These are phyloP conservation scores for Esox lucius DNA, from an alignment of 2,797 vertebrate genomes.

Conservation along the genomic window DNA sequence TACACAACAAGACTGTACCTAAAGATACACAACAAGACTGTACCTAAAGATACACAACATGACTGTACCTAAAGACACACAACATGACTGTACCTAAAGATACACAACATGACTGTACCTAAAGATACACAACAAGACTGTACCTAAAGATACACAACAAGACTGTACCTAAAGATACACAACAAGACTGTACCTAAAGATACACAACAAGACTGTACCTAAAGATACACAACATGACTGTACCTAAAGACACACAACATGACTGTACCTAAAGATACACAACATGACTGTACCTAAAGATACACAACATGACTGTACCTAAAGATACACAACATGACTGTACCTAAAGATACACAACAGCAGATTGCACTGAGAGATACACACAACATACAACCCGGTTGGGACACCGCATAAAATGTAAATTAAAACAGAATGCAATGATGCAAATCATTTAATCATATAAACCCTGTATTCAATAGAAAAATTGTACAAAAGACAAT, in stretches of 20 bases:
- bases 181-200: slow-evolving; percentile 72
- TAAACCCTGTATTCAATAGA: too few species aligned
- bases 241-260: slow-evolving; percentile 64
- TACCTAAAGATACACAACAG: too few species aligned
- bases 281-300: slow-evolving; percentile 73
- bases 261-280: not conserved
- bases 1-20: slow-evolving; percentile 80
- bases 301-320: not conserved
- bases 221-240: slow-evolving; percentile 44
- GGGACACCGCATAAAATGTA: too few species aligned
- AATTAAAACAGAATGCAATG: too few species aligned
- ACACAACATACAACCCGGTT: too few species aligned
- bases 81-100: slow-evolving; percentile 74
- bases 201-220: not conserved
- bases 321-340: not conserved
- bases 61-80: too few species aligned
- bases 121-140: slow-evolving; percentile 34
- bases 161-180: not conserved
- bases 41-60: not conserved
- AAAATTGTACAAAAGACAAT: too few species aligned
- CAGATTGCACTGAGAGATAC: too few species aligned
- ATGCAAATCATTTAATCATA: too few species aligned
- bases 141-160: slow-evolving; percentile 64
- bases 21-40: slow-evolving; percentile 5
- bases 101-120: not conserved